Conservation (phyloP, 1,140 invertebrate species). For the Helicoverpa zea region DNA sequence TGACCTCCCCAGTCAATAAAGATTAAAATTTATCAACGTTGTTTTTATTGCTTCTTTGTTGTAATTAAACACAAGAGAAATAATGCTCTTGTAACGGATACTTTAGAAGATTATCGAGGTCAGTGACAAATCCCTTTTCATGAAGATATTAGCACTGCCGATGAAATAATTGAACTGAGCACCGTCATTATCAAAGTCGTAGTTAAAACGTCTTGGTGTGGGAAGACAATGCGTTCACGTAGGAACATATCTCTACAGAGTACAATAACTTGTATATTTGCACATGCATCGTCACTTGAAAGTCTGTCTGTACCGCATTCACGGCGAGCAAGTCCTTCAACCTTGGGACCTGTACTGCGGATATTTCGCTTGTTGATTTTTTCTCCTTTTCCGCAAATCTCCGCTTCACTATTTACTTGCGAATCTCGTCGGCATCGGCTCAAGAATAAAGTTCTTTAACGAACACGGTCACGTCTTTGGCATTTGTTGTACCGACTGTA, state of each 20-base stretch:
- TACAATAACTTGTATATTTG: constrained; percentile 61
- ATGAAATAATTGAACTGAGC: not conserved
- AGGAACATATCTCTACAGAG: not conserved
- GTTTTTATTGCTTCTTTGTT: constrained; percentile 4
- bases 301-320: constrained; percentile 72
- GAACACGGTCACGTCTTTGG: constrained; percentile 45
- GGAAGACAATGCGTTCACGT: constrained; percentile 43
- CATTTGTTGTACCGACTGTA: constrained; percentile 29
- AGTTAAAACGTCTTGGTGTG: constrained; percentile 35
- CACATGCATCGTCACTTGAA: constrained; percentile 72
- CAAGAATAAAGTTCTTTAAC: constrained; percentile 3
- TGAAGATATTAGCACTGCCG: constrained; percentile 3
- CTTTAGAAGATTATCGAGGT: constrained; percentile 23
- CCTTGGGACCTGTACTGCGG: constrained; percentile 76
- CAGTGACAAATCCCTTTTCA: constrained; percentile 27
- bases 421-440: constrained; percentile 47
- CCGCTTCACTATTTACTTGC: constrained; percentile 55
- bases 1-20: not conserved
- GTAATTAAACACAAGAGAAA: constrained; percentile 31
- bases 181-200: constrained; percentile 18
- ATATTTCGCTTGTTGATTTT: constrained; percentile 75
- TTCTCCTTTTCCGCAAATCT: constrained; percentile 77
- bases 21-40: constrained; percentile 23
- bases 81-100: constrained; percentile 19
- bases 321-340: constrained; percentile 76